A percentile compares a stretch with the other conserved stretches of the same genome.
Evolutionary conservation across 2,888 invertebrate genomes (phyloP).

Genomic region (Tetragonisca angustula): DNA sequence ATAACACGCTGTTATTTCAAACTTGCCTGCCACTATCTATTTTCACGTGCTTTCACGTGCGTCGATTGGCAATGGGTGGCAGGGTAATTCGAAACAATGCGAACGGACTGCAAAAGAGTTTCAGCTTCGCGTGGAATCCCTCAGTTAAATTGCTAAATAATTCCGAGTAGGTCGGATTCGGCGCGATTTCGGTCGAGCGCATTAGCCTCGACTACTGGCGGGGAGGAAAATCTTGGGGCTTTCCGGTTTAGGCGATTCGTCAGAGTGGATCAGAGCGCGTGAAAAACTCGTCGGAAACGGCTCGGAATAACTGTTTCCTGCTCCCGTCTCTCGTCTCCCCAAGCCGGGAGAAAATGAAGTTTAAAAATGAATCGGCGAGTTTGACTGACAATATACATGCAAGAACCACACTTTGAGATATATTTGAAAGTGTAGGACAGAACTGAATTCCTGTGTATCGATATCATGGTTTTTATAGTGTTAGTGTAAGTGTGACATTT

Average conservation of each 20-base stretch:
- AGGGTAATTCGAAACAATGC: neutral
- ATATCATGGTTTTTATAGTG: too few species aligned
- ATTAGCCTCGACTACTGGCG: neutral
- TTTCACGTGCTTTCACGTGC: neutral
- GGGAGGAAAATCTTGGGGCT: neutral
- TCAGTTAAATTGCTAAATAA: constrained; percentile 1
- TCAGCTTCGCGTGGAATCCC: neutral
- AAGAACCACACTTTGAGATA: too few species aligned
- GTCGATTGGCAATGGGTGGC: too few species aligned
- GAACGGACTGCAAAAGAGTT: neutral
- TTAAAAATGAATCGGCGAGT: neutral
- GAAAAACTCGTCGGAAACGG: neutral
- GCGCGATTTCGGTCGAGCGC: neutral
- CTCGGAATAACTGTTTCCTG: neutral
- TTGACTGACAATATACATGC: too few species aligned
- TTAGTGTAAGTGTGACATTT: too few species aligned
- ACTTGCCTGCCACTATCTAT: neutral
- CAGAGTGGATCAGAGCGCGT: neutral
- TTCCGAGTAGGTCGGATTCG: neutral
- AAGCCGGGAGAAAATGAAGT: neutral
- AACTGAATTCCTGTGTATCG: too few species aligned
- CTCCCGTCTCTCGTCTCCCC: neutral
- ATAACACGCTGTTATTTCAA: neutral
- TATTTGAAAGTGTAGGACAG: too few species aligned
- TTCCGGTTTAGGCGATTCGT: neutral